phyloP scores from a whole-genome alignment of 2,797 vertebrate genomes.

The Neomorphus geoffroyi region DNA sequence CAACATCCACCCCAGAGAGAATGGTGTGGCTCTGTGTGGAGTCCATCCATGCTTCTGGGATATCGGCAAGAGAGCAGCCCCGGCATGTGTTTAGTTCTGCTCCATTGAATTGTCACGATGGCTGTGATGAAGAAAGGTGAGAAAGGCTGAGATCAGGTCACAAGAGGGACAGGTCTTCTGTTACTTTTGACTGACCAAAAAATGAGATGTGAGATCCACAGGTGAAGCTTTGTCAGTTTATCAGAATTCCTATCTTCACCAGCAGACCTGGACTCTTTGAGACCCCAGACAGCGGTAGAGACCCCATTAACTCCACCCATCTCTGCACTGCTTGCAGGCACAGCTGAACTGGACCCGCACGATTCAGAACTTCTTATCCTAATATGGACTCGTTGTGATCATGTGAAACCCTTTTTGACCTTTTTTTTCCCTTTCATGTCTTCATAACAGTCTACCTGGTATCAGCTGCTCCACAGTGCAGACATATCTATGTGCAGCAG shows the following conservation, averaged over 20 bases:
- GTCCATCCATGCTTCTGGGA: neutral
- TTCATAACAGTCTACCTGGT: neutral
- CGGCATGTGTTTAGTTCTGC: neutral
- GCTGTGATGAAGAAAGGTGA: neutral
- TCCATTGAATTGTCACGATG: neutral
- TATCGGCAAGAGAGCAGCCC: neutral
- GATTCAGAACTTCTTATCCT: neutral
- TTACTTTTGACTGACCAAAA: neutral
- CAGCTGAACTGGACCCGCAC: neutral
- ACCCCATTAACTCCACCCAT: neutral
- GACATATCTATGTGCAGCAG: accelerated
- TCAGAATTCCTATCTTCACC: neutral
- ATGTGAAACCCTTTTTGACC: neutral
- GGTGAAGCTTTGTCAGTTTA: neutral
- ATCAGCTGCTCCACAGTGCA: neutral
- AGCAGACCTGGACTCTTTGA: neutral
- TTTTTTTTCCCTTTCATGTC: neutral
- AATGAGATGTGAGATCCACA: neutral
- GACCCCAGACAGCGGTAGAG: neutral
- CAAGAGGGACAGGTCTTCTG: neutral
- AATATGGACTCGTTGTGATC: neutral
- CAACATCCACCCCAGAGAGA: neutral
- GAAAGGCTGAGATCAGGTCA: neutral
- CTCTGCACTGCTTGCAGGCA: neutral
- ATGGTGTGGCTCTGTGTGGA: accelerated